phyloP scores from a whole-genome alignment of 1,140 invertebrate species.

The Prorops nasuta region DNA sequence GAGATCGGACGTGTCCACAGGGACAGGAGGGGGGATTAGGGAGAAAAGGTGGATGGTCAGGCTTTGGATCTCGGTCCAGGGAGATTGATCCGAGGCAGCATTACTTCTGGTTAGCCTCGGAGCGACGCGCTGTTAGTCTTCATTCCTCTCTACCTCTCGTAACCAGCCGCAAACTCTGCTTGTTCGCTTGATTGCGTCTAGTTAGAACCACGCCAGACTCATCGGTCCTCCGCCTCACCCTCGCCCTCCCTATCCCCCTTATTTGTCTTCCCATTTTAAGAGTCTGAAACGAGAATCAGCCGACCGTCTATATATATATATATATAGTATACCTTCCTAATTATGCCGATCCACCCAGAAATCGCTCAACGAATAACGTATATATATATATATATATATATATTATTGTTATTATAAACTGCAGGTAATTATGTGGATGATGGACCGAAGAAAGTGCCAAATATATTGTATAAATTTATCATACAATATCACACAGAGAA shows the following conservation, averaged over 20 bases:
- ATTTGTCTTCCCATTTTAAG: slow-evolving; percentile 53
- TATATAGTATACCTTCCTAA: too few relatives aligned
- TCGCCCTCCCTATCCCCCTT: slow-evolving; percentile 43
- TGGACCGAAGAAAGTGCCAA: too few relatives aligned
- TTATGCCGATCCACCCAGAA: too few relatives aligned
- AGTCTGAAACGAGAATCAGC: slow-evolving; percentile 23
- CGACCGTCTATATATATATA: too few relatives aligned
- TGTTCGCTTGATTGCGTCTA: slow-evolving; percentile 53
- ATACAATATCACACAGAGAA: too few relatives aligned
- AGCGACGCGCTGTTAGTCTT: slow-evolving; percentile 54
- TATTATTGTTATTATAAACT: too few relatives aligned
- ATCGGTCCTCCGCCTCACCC: slow-evolving; percentile 45
- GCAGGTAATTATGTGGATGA: too few relatives aligned
- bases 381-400: not conserved
- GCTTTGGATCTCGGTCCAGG: slow-evolving; percentile 34
- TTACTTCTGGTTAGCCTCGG: slow-evolving; percentile 55
- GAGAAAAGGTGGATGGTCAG: slow-evolving; percentile 21
- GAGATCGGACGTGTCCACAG: slow-evolving; percentile 15
- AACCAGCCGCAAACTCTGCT: slow-evolving; percentile 40
- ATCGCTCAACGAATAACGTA: not conserved
- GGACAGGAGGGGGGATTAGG: slow-evolving; percentile 17
- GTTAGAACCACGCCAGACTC: slow-evolving; percentile 49
- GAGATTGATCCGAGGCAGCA: slow-evolving; percentile 53
- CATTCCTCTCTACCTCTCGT: slow-evolving; percentile 43
- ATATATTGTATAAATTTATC: too few relatives aligned